phyloP scores from a whole-genome alignment of 1,140 invertebrate genomes.

The Samia ricini region DNA sequence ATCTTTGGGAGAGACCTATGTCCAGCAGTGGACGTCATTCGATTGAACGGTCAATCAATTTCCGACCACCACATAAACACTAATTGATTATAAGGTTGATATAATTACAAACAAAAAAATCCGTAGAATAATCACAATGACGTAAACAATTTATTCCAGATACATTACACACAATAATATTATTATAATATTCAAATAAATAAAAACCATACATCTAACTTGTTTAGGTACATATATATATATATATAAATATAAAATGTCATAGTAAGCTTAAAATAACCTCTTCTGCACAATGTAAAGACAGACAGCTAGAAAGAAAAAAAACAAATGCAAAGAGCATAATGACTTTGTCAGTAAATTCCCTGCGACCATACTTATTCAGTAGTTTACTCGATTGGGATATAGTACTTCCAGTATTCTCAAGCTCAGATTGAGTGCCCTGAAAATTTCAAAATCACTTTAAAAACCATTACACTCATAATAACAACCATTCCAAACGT shows the following conservation, averaged over 20 bases:
- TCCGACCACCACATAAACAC: too few relatives aligned
- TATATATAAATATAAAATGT: too few relatives aligned
- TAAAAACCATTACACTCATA: slow-evolving; percentile 2
- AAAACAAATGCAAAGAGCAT: slow-evolving; percentile 93
- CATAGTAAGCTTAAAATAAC: slow-evolving; percentile 81
- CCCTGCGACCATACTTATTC: slow-evolving; percentile 95
- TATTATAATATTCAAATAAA: slow-evolving; percentile 9
- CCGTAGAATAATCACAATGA: neutral
- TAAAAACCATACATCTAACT: slow-evolving; percentile 12
- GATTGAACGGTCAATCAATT: too few relatives aligned
- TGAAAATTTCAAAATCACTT: slow-evolving; percentile 58
- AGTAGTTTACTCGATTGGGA: slow-evolving; percentile 92
- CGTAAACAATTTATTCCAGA: slow-evolving; percentile 2
- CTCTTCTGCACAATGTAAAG: slow-evolving; percentile 95
- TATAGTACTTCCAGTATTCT: slow-evolving; percentile 91
- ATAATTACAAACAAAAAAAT: too few relatives aligned
- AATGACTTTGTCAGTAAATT: slow-evolving; percentile 96
- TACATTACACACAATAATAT: neutral
- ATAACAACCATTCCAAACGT: neutral
- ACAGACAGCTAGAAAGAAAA: slow-evolving; percentile 95
- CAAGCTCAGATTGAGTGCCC: slow-evolving; percentile 90
- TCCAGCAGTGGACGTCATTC: too few relatives aligned
- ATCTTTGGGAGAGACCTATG: too few relatives aligned
- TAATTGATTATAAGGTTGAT: too few relatives aligned
- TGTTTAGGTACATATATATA: neutral